Conservation (phyloP, 2,888 invertebrate genomes). For the Salpingus planirostris region DNA sequence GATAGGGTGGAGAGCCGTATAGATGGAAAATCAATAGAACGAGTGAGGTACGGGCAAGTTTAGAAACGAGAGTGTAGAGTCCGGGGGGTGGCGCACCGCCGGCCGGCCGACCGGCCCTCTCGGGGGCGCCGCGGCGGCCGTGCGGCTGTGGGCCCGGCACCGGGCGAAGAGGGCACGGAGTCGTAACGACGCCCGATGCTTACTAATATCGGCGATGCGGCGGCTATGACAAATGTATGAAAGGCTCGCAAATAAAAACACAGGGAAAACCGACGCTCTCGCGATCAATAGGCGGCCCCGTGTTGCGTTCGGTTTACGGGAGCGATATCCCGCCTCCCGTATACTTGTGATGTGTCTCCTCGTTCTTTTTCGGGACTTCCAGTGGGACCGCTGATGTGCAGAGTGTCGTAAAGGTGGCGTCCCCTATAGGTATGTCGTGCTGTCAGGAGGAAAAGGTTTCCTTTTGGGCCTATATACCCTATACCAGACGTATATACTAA, state of each 20-base stretch:
- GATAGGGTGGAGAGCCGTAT: slow-evolving; percentile 21
- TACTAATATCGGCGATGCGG: slow-evolving; percentile 17
- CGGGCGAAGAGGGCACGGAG: slow-evolving; percentile 5
- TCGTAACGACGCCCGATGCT: slow-evolving; percentile 15
- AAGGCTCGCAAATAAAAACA: slow-evolving; percentile 11
- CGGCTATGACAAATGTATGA: slow-evolving; percentile 15
- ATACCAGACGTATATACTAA: no score
- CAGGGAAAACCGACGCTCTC: slow-evolving; percentile 6
- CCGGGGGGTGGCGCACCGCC: slow-evolving; percentile 10
- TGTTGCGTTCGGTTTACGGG: slow-evolving; percentile 8
- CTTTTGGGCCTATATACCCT: no score
- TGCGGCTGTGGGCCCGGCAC: slow-evolving; percentile 10
- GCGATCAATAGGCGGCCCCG: slow-evolving; percentile 12
- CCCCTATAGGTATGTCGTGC: no score
- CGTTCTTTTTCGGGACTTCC: no score
- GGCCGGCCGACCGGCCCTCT: slow-evolving; percentile 6
- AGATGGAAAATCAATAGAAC: slow-evolving; percentile 31
- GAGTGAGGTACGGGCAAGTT: slow-evolving; percentile 14
- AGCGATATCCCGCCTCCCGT: no score
- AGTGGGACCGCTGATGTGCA: no score
- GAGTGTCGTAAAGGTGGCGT: no score
- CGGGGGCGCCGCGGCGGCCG: no score
- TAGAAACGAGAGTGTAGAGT: slow-evolving; percentile 10
- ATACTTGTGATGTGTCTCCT: no score
- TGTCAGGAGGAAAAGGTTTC: no score